Percentiles rank a stretch among this genome's conserved stretches.
Evolutionary conservation across 2,797 vertebrate genomes (phyloP).

Genomic region (Amniataba percoides): DNA sequence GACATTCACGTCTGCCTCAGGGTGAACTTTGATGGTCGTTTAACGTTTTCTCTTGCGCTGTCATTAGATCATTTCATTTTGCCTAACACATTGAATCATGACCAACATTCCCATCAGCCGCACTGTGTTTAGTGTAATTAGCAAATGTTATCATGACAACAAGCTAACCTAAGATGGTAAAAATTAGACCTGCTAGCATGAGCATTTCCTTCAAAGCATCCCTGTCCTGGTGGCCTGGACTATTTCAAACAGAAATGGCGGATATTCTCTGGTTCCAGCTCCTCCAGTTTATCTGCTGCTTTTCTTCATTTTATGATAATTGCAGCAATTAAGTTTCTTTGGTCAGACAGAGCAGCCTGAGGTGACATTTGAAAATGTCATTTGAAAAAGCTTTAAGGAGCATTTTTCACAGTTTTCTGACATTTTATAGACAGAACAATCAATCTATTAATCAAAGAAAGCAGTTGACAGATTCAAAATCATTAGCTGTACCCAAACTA

Average conservation of each 20-base stretch:
- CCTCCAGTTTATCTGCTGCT: too few relatives aligned
- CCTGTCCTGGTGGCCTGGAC: too few relatives aligned
- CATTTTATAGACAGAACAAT: background rate
- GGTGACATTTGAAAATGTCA: background rate
- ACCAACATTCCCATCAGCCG: background rate
- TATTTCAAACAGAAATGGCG: too few relatives aligned
- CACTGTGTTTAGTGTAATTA: background rate
- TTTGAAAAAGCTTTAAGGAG: background rate
- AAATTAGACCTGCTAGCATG: background rate
- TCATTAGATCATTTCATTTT: background rate
- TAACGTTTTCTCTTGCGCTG: background rate
- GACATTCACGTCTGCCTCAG: background rate
- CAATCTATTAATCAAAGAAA: background rate
- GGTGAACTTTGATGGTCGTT: background rate
- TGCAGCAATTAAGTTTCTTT: background rate
- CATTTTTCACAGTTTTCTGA: background rate
- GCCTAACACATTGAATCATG: background rate
- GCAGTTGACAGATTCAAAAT: background rate
- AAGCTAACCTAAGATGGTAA: background rate
- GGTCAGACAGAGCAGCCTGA: background rate
- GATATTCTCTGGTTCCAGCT: too few relatives aligned
- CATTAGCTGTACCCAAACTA: background rate
- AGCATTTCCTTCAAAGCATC: background rate
- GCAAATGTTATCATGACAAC: too few relatives aligned
- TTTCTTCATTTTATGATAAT: background rate